Evolutionary conservation across 2,113 vertebrate genomes (phyloP), one percentile per base, ranked within the genome.

Genomic region (Oryzias melastigma): DNA sequence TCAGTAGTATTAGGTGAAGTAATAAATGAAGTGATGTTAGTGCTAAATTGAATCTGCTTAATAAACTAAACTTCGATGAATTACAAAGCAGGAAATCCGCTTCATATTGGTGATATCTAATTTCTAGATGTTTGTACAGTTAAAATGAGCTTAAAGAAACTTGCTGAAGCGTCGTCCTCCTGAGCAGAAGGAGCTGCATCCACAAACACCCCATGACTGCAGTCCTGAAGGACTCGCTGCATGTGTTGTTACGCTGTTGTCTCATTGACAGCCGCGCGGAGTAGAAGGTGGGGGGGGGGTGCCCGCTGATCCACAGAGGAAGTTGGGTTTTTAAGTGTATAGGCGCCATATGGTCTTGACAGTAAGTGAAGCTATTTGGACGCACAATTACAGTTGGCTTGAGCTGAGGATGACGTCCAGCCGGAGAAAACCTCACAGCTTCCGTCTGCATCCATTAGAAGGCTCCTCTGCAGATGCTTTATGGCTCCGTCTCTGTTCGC

Each of bases 171-270:
- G 4, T 7, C 27, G 27, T 29, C 5, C 27, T 29, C 27, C 27
- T 25, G 25, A 25, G 25, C 25, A 25, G 25, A 25, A 25, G 25
- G 5, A 25, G 25, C 25, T 25, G 25, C 25, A 25, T 25, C 25
- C 25, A 25, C 25, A 25, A 25, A 25, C 25, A 25, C 58, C 46
- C 57, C 56, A 58, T 68, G 75, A 57, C n/a, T 6, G 16, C 42
- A 0, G 56, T 58, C 74, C 66, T 41, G 4, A 8, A 71, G 53
- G 71, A 81, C 51, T 42, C 1, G 45, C 54, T 71, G 65, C 65
- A 43, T 75, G 59, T 68, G 59, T 71, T 71, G 27, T 76, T 62
- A 64, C 66, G 43, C 24, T 64, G 66, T 6, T 62, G 51, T 73
- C 55, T 5, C 1, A 41, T 17, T 25, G 1, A 12, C 42, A 62